These are phyloP conservation scores for Ceyx melanurus DNA, from an alignment of 2,113 vertebrate genomes.

Conservation along the genomic window DNA sequence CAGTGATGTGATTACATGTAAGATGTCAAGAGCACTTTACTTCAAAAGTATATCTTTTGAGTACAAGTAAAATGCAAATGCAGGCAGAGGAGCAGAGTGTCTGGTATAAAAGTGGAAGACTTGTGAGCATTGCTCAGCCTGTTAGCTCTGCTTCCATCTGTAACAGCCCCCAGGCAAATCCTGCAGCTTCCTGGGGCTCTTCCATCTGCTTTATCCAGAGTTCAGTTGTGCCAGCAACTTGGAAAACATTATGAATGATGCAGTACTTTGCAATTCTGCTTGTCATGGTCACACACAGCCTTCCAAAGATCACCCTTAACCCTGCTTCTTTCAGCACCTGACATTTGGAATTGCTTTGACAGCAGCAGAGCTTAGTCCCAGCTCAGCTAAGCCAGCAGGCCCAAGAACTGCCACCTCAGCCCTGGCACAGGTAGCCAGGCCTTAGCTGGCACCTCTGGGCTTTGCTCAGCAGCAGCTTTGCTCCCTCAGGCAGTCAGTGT, in stretches of 20 bases:
- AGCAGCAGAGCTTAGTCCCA: not conserved
- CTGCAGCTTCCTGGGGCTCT: slow-evolving; percentile 17
- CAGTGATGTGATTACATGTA: not conserved
- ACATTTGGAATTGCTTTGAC: not conserved
- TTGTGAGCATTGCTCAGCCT: slow-evolving; percentile 13
- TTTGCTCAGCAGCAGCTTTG: not conserved
- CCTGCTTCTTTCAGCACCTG: not conserved
- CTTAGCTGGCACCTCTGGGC: not conserved
- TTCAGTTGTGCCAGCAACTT: slow-evolving; percentile 20
- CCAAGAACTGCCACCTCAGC: not conserved
- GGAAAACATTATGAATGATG: not conserved
- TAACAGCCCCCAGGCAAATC: slow-evolving; percentile 35
- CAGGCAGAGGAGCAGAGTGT: not conserved
- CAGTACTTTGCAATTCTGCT: not conserved
- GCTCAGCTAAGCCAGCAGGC: not conserved
- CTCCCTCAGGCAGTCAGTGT: not conserved
- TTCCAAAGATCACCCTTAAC: slow-evolving; percentile 1
- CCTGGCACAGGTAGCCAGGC: not conserved
- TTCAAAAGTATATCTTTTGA: slow-evolving; percentile 2
- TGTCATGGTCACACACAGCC: not conserved
- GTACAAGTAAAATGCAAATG: slow-evolving; percentile 43
- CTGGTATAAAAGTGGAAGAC: slow-evolving; percentile 2
- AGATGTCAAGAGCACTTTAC: slow-evolving; percentile 42
- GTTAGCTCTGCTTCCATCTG: slow-evolving; percentile 30
- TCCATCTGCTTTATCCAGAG: not conserved